Evolutionary conservation across 2,113 vertebrate genomes (phyloP).

Genomic region (Camarhynchus parvulus): DNA sequence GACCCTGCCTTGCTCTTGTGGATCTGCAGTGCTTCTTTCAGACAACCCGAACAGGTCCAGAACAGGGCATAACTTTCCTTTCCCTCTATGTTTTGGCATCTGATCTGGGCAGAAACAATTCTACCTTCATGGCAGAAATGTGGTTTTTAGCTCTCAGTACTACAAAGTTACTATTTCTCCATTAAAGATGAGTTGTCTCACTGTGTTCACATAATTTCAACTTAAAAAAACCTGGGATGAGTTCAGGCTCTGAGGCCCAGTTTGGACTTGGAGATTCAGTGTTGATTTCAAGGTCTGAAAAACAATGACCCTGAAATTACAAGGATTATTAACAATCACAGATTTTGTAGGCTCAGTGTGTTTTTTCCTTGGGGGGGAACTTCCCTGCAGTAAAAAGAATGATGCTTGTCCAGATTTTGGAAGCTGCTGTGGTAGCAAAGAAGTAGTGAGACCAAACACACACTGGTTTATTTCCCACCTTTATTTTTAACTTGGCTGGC

Average conservation of each 20-base stretch:
- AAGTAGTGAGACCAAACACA: neutral
- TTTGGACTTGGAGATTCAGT: neutral
- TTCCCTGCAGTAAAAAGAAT: neutral
- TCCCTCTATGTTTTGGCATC: neutral
- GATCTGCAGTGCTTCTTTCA: neutral
- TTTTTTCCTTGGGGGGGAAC: neutral
- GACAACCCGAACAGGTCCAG: neutral
- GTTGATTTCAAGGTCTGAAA: neutral
- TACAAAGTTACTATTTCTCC: neutral
- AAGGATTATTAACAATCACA: neutral
- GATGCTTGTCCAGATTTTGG: neutral
- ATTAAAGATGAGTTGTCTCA: neutral
- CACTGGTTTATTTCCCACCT: neutral
- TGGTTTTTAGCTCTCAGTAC: neutral
- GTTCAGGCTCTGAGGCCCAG: neutral
- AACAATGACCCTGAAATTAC: neutral
- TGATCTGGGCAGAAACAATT: neutral
- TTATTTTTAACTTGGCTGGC: slow-evolving; percentile 11
- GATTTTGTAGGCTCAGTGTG: neutral
- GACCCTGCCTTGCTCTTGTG: accelerated
- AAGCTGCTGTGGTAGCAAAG: neutral
- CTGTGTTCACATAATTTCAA: neutral
- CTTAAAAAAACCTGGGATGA: neutral
- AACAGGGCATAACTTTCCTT: neutral
- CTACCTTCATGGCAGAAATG: neutral